Base-by-base conservation (phyloP, 2,797 vertebrate genomes). In the Linurgus olivaceus region DNA sequence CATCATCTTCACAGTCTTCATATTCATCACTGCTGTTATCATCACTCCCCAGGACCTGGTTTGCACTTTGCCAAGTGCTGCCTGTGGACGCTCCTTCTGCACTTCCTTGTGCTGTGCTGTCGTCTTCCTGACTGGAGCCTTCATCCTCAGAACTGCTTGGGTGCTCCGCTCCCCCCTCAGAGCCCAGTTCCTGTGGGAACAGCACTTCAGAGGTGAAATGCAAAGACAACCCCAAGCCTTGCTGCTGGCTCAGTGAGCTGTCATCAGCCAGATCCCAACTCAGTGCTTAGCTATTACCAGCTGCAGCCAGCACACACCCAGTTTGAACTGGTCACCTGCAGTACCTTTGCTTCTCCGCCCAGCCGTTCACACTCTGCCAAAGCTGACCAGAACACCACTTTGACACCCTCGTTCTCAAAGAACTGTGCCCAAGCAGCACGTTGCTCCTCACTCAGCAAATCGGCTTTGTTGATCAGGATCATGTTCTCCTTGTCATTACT, bases 321-420 rank as follows among this genome's bases (percentile, higher is more conserved):
- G 50, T 4, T 7, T 44, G 31, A 71, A 57, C 25, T 29, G 71
- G 35, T 19, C 4, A 35, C 17, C 11, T 8, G 8, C 26, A 5
- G 61, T 97, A 99, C 99, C 98, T 99, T 98, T 6, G 97, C 96
- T 79, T 98, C 98, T 28, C 97, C 97, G 1, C 98, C 98, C 6
- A 99, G 97, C 31, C 98, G 97, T 42, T 73, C 38, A 35, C 96
- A 97, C 95, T 99, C 99, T 38, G 98, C 98, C 95, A 99, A 81
- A 20, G 99, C 99, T 4, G 99, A 99, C 99, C 99, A 99, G 98
- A 99, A 99, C 82, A 99, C 98, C 11, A 99, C 98, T 90, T 98
- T 98, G 35, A 99, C 70, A 0, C 98, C 98, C 50, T 99, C 98
- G 18, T 97, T 98, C 96, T 99, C 98, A 86, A 99, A 99, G 97